phyloP scores from a whole-genome alignment of 1,140 invertebrate genomes.

The Drosophila nebulosa region DNA sequence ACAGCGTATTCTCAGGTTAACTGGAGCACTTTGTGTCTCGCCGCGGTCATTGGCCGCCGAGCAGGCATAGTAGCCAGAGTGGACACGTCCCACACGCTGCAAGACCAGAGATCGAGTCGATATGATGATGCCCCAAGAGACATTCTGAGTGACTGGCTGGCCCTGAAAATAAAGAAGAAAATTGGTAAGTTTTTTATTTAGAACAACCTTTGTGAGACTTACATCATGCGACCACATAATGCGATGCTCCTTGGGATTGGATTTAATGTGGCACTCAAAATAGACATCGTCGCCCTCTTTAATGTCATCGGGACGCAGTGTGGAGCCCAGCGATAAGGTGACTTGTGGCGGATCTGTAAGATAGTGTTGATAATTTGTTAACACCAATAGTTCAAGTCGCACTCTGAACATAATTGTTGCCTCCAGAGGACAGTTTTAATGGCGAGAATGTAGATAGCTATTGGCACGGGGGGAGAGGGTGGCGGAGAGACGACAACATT shows the following conservation, averaged over 20 bases:
- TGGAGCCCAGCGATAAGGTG: slow-evolving; percentile 90
- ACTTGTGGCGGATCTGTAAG: slow-evolving; percentile 92
- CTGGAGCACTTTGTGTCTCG: slow-evolving; percentile 89
- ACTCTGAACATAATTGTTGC: slow-evolving; percentile 44
- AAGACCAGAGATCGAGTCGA: slow-evolving; percentile 93
- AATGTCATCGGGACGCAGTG: slow-evolving; percentile 91
- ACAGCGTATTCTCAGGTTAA: slow-evolving; percentile 91
- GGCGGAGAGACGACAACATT: slow-evolving; percentile 14
- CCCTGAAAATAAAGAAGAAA: slow-evolving; percentile 85
- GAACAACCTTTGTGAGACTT: slow-evolving; percentile 81
- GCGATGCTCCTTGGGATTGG: slow-evolving; percentile 91
- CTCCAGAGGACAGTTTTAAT: background rate
- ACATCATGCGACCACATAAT: slow-evolving; percentile 94
- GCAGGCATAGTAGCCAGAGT: slow-evolving; percentile 92
- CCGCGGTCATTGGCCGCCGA: slow-evolving; percentile 90
- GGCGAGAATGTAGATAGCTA: slow-evolving; percentile 35
- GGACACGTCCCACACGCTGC: slow-evolving; percentile 90
- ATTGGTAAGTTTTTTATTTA: background rate
- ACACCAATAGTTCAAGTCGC: slow-evolving; percentile 32
- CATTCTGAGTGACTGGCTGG: slow-evolving; percentile 89
- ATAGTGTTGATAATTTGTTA: slow-evolving; percentile 21
- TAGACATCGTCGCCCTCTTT: slow-evolving; percentile 96
- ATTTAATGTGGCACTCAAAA: slow-evolving; percentile 93
- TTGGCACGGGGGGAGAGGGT: background rate
- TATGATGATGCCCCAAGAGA: slow-evolving; percentile 91